Percentiles rank a stretch among this genome's conserved stretches.
Conservation (phyloP, 2,888 invertebrate species). For the Sympetrum striolatum region DNA sequence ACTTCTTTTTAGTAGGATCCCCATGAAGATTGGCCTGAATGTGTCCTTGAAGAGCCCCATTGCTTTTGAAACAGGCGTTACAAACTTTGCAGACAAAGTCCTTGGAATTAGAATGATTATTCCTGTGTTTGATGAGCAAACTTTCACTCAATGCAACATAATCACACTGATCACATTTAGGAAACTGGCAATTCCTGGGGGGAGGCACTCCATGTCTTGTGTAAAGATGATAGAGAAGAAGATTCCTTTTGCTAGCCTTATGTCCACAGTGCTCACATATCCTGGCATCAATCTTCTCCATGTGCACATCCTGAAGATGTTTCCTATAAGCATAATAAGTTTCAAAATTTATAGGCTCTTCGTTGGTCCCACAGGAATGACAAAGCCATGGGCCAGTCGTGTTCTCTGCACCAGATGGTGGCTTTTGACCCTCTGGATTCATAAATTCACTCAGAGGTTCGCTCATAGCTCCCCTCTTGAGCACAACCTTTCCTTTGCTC, state of each 20-base stretch:
- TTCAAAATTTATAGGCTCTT: constrained; percentile 73
- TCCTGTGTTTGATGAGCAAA: constrained; percentile 74
- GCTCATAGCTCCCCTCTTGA: constrained; percentile 25
- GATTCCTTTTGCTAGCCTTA: constrained; percentile 74
- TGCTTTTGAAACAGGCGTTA: constrained; percentile 61
- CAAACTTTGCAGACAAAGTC: constrained; percentile 67
- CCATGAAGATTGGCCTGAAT: constrained; percentile 63
- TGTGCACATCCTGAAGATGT: constrained; percentile 75
- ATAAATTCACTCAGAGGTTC: constrained; percentile 44
- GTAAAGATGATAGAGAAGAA: constrained; percentile 79
- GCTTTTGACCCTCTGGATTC: constrained; percentile 56
- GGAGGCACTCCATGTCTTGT: constrained; percentile 79
- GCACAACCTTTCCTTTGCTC: constrained; percentile 39
- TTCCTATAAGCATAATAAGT: constrained; percentile 80
- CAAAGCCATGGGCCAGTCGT: constrained; percentile 79
- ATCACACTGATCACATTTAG: constrained; percentile 78
- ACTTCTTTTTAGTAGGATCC: constrained; percentile 54
- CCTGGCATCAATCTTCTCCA: constrained; percentile 76
- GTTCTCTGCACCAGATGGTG: constrained; percentile 54
- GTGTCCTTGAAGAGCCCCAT: constrained; percentile 57
- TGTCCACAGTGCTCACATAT: constrained; percentile 88
- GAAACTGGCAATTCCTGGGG: constrained; percentile 74
- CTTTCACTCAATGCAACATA: constrained; percentile 78
- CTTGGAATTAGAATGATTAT: constrained; percentile 61
- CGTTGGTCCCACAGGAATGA: constrained; percentile 74